Conservation (phyloP, 2,113 vertebrate species). For the Sisor rabdophorus region DNA sequence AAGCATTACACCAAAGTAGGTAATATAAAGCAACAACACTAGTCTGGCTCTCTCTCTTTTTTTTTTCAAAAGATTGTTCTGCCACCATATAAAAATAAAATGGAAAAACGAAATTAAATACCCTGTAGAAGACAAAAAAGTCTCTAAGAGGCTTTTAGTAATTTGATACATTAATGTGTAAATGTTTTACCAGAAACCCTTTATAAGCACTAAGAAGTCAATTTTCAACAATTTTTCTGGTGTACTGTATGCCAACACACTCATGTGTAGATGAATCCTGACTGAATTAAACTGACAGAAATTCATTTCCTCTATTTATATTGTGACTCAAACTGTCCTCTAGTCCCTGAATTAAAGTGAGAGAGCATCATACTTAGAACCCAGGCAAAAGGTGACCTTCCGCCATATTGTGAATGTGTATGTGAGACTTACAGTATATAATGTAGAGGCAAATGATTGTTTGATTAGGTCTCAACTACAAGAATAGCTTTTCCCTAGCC, state of each 20-base stretch:
- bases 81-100: not conserved
- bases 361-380: not conserved
- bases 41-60: not conserved
- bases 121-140: constrained; percentile 9
- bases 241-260: constrained; percentile 3
- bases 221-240: constrained; percentile 14
- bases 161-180: constrained; percentile 15
- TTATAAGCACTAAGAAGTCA: not conserved
- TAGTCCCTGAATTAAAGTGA: constrained; percentile 14
- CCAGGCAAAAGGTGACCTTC: constrained; percentile 3
- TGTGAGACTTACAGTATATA: constrained; percentile 4
- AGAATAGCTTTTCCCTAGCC: constrained; percentile 20
- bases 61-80: constrained; percentile 11
- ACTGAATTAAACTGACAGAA: constrained; percentile 7
- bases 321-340: constrained; percentile 7
- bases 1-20: constrained; percentile 32
- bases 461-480: not conserved
- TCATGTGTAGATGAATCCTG: constrained; percentile 14
- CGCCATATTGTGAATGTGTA: not conserved
- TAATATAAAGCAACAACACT: not conserved
- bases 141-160: constrained; percentile 19
- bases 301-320: constrained; percentile 26
- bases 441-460: constrained; percentile 12
- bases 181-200: constrained; percentile 6
- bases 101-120: constrained; percentile 2